Conservation (phyloP, 2,888 invertebrate species). For the Cacoxenus indagator region DNA sequence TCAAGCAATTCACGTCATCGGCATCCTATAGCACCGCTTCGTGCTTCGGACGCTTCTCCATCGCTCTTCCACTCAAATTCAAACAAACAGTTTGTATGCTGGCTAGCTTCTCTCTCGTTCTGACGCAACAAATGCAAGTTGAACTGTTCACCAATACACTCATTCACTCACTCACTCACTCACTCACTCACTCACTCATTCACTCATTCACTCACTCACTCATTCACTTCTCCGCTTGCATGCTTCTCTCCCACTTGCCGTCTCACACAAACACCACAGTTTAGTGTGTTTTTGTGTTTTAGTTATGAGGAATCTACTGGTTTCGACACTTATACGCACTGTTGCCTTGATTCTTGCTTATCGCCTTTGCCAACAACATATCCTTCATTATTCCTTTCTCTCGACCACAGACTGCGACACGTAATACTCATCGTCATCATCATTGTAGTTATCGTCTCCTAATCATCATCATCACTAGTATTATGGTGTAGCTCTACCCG, state of each 20-base stretch:
- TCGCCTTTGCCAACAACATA: background rate
- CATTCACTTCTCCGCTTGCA: background rate
- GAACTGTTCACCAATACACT: no score
- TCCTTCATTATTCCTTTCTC: no score
- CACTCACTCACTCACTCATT: background rate
- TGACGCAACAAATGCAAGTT: no score
- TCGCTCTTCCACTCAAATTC: no score
- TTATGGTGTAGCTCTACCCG: slow-evolving; percentile 32
- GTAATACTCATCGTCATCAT: slow-evolving; percentile 22
- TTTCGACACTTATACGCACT: slow-evolving; percentile 9
- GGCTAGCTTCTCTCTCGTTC: background rate
- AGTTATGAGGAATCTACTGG: no score
- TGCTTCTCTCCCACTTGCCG: background rate
- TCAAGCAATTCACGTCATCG: background rate
- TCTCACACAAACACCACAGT: background rate
- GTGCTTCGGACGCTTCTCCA: background rate
- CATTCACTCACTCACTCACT: background rate
- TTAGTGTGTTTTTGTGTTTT: no score
- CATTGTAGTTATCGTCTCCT: slow-evolving; percentile 13
- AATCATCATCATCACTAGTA: slow-evolving; percentile 10
- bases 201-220: background rate
- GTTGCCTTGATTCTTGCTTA: background rate
- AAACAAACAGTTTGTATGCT: no score
- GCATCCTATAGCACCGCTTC: background rate
- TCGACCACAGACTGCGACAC: no score